Percentiles rank a stretch among this genome's conserved stretches.
Evolutionary conservation across 2,797 vertebrate species (phyloP).

Genomic region (Sphenodon punctatus): DNA sequence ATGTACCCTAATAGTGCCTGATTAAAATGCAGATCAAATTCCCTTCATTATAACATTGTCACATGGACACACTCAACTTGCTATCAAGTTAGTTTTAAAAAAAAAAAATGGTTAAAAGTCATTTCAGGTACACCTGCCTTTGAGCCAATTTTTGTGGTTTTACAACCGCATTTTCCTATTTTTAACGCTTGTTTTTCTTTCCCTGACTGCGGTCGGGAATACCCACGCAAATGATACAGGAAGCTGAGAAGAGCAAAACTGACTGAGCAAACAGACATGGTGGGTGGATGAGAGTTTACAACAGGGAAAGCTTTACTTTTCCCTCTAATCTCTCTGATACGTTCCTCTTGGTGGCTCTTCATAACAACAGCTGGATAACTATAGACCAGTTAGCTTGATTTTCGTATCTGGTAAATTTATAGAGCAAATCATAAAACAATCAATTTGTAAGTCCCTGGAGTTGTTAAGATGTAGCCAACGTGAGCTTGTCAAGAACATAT

Average conservation of each 20-base stretch:
- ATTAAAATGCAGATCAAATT: not conserved
- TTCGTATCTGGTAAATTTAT: too few species aligned
- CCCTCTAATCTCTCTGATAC: not conserved
- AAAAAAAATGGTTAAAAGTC: not conserved
- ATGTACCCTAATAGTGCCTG: too few species aligned
- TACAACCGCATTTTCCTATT: constrained; percentile 21
- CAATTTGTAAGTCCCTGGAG: too few species aligned
- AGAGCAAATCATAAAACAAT: too few species aligned
- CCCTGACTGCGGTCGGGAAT: constrained; percentile 2
- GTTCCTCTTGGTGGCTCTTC: accelerated
- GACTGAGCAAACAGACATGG: accelerated
- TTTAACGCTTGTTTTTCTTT: not conserved
- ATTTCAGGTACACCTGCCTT: constrained; percentile 31
- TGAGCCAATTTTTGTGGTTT: constrained; percentile 51
- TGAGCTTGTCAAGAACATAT: too few species aligned
- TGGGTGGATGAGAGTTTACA: not conserved
- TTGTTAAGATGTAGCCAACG: too few species aligned
- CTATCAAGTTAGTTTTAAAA: constrained; percentile 26
- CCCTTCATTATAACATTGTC: not conserved
- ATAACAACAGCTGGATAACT: not conserved
- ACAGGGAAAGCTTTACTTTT: not conserved
- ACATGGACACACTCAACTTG: not conserved
- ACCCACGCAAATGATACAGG: not conserved
- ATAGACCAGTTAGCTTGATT: too few species aligned
- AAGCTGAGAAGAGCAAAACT: accelerated